Evolutionary conservation across 2,888 invertebrate species (phyloP).

Genomic region (Lasioglossum malachurum): DNA sequence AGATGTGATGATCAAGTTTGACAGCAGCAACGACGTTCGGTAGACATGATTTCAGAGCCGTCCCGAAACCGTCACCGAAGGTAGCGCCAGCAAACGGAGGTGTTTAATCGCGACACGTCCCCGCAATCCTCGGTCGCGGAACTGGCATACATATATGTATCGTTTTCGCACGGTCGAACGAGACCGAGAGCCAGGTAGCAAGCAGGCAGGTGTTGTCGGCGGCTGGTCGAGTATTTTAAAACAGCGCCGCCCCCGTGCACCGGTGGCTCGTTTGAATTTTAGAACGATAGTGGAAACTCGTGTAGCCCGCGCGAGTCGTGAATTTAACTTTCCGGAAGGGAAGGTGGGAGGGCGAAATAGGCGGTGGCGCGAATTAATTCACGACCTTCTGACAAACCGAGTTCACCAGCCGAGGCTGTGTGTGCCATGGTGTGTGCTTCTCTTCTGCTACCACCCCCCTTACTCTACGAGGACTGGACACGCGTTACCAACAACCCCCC

Average conservation of each 20-base stretch:
- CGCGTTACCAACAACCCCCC: not conserved
- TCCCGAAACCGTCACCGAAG: not conserved
- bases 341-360: slow-evolving; percentile 32
- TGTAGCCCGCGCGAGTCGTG: slow-evolving; percentile 73
- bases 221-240: slow-evolving; percentile 67
- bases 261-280: slow-evolving; percentile 75
- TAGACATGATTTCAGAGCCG: not conserved
- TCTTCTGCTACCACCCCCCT: not conserved
- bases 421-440: not conserved
- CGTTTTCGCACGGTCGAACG: slow-evolving; percentile 12
- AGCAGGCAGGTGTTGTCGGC: slow-evolving; percentile 22
- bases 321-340: slow-evolving; percentile 72
- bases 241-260: slow-evolving; percentile 63
- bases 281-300: slow-evolving; percentile 76
- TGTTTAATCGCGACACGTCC: slow-evolving; percentile 6
- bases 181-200: slow-evolving; percentile 5
- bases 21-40: too few species aligned
- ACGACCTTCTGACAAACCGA: slow-evolving; percentile 71
- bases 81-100: not conserved
- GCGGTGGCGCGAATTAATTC: slow-evolving; percentile 72
- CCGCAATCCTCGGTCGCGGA: not conserved
- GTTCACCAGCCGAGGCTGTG: slow-evolving; percentile 51
- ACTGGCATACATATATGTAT: not conserved
- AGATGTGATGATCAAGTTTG: too few species aligned
- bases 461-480: not conserved